A percentile compares a stretch with the other conserved stretches of the same genome.
Evolutionary conservation across 2,888 invertebrate species (phyloP).

Genomic region (Ypsolopha sequella): DNA sequence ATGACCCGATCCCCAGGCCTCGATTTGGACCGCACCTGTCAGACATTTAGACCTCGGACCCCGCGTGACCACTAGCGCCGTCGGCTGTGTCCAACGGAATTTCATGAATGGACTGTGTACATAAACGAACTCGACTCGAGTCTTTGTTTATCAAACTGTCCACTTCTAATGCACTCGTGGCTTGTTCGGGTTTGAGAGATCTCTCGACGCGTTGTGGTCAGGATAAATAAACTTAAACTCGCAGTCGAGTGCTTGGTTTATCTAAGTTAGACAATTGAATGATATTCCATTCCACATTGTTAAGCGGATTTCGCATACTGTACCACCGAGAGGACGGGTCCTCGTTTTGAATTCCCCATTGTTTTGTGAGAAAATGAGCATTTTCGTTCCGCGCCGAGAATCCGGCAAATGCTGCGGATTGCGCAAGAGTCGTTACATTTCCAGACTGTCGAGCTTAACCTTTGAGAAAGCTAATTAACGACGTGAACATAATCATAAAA

Average conservation of each 20-base stretch:
- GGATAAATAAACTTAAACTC: conserved; percentile 36
- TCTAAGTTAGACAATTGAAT: conserved; percentile 17
- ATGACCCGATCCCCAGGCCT: conserved; percentile 26
- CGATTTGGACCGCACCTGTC: conserved; percentile 40
- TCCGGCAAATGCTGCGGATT: conserved; percentile 30
- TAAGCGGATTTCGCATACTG: conserved; percentile 28
- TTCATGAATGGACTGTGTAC: conserved; percentile 53
- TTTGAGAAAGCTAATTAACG: conserved; percentile 45
- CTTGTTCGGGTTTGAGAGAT: conserved; percentile 34
- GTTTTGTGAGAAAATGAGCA: conserved; percentile 33
- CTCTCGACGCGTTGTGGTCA: conserved; percentile 28
- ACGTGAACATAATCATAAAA: conserved; percentile 23
- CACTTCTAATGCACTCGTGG: conserved; percentile 47
- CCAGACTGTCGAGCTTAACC: conserved; percentile 26
- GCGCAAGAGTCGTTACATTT: conserved; percentile 30
- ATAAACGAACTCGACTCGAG: conserved; percentile 33
- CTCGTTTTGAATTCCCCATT: conserved; percentile 32
- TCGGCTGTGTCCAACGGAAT: conserved; percentile 51
- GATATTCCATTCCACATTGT: conserved; percentile 20
- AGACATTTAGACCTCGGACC: conserved; percentile 26
- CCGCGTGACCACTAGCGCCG: conserved; percentile 12
- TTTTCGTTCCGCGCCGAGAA: conserved; percentile 32
- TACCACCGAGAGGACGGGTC: conserved; percentile 15
- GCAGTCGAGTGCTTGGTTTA: not conserved
- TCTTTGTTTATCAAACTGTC: conserved; percentile 68